Evolutionary conservation across 1,140 invertebrate species (phyloP).

Genomic region (Anastatus disparis): DNA sequence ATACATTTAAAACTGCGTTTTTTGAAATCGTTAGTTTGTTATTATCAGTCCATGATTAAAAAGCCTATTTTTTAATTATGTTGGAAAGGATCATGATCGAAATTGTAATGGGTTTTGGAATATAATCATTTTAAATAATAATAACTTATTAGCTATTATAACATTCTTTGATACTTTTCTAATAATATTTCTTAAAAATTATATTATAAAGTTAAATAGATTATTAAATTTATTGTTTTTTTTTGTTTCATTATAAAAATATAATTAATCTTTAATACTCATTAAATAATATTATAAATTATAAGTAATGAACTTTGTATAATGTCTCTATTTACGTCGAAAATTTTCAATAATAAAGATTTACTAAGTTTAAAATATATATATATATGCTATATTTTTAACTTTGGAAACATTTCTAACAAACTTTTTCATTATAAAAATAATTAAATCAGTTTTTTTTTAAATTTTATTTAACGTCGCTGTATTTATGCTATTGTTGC

Average conservation of each 20-base stretch:
- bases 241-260: conserved; percentile 10
- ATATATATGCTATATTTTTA: conserved; percentile 26
- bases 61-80: neutral
- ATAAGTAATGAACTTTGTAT: conserved; percentile 23
- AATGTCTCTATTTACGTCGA: conserved; percentile 4
- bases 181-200: conserved; percentile 31
- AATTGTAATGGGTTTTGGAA: neutral
- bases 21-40: neutral
- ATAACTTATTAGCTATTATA: conserved; percentile 19
- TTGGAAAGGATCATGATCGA: neutral
- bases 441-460: too few species aligned
- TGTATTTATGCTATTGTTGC: too few species aligned
- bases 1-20: neutral
- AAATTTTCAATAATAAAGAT: conserved; percentile 21
- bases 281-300: conserved; percentile 12
- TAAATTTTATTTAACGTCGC: too few species aligned
- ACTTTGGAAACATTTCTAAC: conserved; percentile 26
- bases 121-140: neutral
- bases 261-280: too few species aligned
- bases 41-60: neutral
- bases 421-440: conserved; percentile 36
- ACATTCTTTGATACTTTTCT: conserved; percentile 31
- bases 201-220: conserved; percentile 34
- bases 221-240: conserved; percentile 33
- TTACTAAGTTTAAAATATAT: conserved; percentile 27